phyloP scores from a whole-genome alignment of 2,888 invertebrate genomes.

The Apotomis betuletana region DNA sequence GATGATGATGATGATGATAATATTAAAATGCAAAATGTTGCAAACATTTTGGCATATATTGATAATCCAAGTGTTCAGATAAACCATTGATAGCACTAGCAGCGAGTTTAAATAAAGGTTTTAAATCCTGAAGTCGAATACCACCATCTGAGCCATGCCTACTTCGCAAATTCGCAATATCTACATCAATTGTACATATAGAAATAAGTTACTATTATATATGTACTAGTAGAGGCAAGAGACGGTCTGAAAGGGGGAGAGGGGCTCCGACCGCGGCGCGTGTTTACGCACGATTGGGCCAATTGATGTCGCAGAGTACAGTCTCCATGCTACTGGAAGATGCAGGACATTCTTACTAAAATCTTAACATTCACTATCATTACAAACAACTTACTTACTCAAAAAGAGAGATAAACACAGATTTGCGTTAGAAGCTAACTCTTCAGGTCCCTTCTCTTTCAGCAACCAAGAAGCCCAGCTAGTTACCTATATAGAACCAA shows the following conservation, averaged over 20 bases:
- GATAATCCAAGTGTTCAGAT: too few relatives aligned
- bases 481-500: too few relatives aligned
- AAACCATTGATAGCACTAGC: too few relatives aligned
- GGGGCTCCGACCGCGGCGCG: constrained; percentile 66
- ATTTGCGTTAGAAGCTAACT: too few relatives aligned
- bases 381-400: too few relatives aligned
- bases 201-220: constrained; percentile 2
- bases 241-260: constrained; percentile 34
- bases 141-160: not conserved
- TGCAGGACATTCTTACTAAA: constrained; percentile 9
- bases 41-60: too few relatives aligned
- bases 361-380: not conserved
- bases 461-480: too few relatives aligned
- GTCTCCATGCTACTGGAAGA: constrained; percentile 40
- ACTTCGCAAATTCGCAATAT: not conserved
- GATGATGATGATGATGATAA: too few relatives aligned
- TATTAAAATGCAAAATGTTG: too few relatives aligned
- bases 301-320: constrained; percentile 56
- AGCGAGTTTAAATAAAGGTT: not conserved
- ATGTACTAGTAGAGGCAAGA: constrained; percentile 2
- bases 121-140: not conserved
- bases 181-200: not conserved
- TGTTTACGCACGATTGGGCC: constrained; percentile 73
- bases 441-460: too few relatives aligned
- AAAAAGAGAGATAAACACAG: too few relatives aligned